Evolutionary conservation across 2,797 vertebrate genomes (phyloP).

Genomic region (Rhinogobio ventralis): DNA sequence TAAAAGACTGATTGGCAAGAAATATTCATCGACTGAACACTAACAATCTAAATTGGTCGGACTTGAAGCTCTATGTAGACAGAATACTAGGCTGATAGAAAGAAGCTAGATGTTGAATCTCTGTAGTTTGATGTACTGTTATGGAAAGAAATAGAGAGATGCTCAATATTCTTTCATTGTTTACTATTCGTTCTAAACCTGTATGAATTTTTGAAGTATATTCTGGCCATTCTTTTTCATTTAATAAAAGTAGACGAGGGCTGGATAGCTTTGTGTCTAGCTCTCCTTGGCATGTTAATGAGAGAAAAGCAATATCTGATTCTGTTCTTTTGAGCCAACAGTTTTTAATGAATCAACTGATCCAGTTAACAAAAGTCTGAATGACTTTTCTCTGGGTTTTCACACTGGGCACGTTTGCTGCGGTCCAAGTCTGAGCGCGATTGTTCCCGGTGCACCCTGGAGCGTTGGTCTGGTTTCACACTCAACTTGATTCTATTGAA

Average conservation of each 20-base stretch:
- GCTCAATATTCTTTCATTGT: background rate
- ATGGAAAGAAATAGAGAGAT: background rate
- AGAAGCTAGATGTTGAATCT: background rate
- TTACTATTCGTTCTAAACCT: background rate
- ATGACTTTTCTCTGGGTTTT: background rate
- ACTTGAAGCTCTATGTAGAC: background rate
- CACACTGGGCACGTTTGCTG: too few relatives aligned
- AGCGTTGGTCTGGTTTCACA: too few relatives aligned
- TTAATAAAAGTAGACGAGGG: background rate
- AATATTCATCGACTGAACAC: slow-evolving; percentile 44
- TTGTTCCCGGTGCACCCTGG: too few relatives aligned
- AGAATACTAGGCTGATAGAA: background rate
- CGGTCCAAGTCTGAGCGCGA: too few relatives aligned
- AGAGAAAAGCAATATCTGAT: background rate
- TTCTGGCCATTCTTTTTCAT: background rate
- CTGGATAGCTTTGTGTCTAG: background rate
- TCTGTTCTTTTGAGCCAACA: background rate
- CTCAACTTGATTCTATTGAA: too few relatives aligned
- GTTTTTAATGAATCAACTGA: background rate
- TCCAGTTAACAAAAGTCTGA: background rate
- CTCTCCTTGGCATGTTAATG: background rate
- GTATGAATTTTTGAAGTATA: background rate
- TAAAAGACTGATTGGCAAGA: slow-evolving; percentile 49
- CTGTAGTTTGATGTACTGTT: background rate
- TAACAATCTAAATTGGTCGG: background rate